Conservation (phyloP, 2,888 invertebrate genomes). For the Piscicola geometra region DNA sequence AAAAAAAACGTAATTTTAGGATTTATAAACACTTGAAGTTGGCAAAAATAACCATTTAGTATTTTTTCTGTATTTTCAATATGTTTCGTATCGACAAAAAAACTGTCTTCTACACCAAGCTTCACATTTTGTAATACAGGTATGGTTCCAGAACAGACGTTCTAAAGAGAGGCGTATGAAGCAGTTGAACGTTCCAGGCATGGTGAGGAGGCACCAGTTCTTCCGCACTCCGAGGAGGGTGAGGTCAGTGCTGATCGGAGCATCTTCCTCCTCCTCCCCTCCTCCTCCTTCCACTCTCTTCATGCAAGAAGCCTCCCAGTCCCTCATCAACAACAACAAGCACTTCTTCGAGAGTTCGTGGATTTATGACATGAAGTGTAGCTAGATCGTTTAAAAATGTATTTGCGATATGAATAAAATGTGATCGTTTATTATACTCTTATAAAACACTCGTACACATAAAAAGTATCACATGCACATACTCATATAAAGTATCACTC, state of each 20-base stretch:
- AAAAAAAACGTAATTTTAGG: not conserved
- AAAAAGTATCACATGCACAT: too few species aligned
- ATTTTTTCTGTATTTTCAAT: not conserved
- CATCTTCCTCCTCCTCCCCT: not conserved
- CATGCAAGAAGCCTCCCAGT: not conserved
- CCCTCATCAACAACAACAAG: not conserved
- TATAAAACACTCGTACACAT: too few species aligned
- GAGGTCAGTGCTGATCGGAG: constrained; percentile 68
- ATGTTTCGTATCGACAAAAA: not conserved
- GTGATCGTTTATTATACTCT: too few species aligned
- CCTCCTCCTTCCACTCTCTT: constrained; percentile 5
- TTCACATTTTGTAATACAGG: too few species aligned
- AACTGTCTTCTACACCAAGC: too few species aligned
- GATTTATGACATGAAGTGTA: too few species aligned
- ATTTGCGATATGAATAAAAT: too few species aligned
- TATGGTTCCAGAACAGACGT: constrained; percentile 99
- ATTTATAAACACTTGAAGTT: not conserved
- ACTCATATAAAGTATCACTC: too few species aligned
- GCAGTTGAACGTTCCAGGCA: constrained; percentile 84
- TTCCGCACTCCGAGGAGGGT: constrained; percentile 71
- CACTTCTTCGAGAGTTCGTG: not conserved
- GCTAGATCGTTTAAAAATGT: too few species aligned
- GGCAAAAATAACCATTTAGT: not conserved
- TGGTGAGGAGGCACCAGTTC: constrained; percentile 53
- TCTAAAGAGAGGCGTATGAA: constrained; percentile 97